Percentiles rank a stretch among this genome's conserved stretches.
Conservation (phyloP, 2,888 invertebrate genomes). For the Hecatera dysodea region DNA sequence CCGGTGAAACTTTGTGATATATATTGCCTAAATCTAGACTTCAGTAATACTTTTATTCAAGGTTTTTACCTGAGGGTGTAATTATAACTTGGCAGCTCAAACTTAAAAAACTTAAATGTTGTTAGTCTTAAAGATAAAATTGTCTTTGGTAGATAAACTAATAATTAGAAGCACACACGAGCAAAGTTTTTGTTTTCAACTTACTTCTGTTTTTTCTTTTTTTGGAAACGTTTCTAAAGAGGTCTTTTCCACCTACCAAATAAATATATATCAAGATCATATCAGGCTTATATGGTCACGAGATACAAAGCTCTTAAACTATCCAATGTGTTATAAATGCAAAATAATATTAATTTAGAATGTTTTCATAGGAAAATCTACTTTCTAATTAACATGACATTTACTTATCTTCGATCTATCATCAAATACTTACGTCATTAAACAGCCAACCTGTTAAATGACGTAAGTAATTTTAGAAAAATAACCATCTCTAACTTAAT, state of each 20-base stretch:
- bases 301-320: not conserved
- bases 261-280: not conserved
- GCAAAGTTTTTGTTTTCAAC: not conserved
- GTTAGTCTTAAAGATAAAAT: not conserved
- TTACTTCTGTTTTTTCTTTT: not conserved
- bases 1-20: constrained; percentile 26
- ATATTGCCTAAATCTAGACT: constrained; percentile 19
- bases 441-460: not conserved
- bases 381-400: not conserved
- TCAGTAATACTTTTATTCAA: constrained; percentile 16
- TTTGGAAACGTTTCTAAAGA: no score
- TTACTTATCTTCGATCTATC: not conserved
- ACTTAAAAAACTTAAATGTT: constrained; percentile 15
- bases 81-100: constrained; percentile 27
- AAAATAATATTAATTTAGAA: not conserved
- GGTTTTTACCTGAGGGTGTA: constrained; percentile 12
- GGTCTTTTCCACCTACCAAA: not conserved
- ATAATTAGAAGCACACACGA: not conserved
- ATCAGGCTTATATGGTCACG: not conserved
- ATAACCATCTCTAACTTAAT: not conserved
- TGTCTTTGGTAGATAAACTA: not conserved
- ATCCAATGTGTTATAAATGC: not conserved
- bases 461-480: no score
- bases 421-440: not conserved
- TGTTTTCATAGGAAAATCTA: not conserved